Percentiles rank a stretch among this genome's conserved stretches.
Evolutionary conservation across 1,140 invertebrate species (phyloP).

Genomic region (Heterodera carotae): DNA sequence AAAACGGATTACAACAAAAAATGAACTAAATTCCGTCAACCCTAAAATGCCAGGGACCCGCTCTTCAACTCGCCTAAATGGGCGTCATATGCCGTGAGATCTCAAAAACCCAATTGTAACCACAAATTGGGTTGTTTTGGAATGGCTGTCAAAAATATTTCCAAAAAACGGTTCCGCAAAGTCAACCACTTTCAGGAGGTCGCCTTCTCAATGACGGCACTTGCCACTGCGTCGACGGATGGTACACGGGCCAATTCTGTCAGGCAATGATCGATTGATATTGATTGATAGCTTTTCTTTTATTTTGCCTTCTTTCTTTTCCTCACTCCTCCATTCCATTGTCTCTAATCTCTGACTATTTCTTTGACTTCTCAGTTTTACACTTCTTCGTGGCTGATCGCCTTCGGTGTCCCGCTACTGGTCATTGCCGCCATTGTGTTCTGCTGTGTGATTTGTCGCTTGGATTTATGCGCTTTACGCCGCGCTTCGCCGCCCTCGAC

Average conservation of each 20-base stretch:
- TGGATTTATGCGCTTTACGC: conserved; percentile 52
- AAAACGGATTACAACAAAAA: no score
- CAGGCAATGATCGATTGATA: conserved; percentile 31
- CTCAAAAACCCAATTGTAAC: no score
- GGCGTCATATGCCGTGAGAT: no score
- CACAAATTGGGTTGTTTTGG: no score
- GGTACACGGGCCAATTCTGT: conserved; percentile 55
- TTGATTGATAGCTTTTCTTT: neutral
- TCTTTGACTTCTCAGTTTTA: conserved; percentile 47
- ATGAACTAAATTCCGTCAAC: no score
- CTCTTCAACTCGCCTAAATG: no score
- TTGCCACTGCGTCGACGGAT: conserved; percentile 51
- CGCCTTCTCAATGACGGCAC: conserved; percentile 37
- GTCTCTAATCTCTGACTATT: neutral
- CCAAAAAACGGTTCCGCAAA: no score
- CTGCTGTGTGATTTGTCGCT: conserved; percentile 56
- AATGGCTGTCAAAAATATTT: no score
- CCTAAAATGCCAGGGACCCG: no score
- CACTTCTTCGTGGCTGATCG: conserved; percentile 54
- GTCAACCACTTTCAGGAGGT: conserved; percentile 19
- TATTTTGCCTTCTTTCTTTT: neutral
- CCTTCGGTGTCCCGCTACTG: conserved; percentile 50
- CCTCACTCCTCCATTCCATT: no score
- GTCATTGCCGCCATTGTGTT: conserved; percentile 49
- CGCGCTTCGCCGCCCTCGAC: conserved; percentile 21